phyloP scores from a whole-genome alignment of 2,888 invertebrate species.

The Bellardia pandia region DNA sequence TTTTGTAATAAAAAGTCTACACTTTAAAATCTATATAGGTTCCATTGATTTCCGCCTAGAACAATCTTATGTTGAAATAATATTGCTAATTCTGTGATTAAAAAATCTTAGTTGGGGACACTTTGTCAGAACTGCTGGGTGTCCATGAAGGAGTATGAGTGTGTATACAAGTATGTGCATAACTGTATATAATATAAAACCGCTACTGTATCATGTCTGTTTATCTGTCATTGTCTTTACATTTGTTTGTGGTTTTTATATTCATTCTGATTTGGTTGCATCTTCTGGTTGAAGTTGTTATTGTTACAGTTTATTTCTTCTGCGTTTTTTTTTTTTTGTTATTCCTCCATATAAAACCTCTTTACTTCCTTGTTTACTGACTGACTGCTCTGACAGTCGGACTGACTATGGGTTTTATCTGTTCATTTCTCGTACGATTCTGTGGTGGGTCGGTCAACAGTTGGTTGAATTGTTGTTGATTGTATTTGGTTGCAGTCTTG shows the following conservation, averaged over 20 bases:
- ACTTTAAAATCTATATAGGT: too few relatives aligned
- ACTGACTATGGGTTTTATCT: conserved; percentile 23
- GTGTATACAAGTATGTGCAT: background rate
- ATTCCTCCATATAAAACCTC: conserved; percentile 49
- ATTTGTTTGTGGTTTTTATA: conserved; percentile 70
- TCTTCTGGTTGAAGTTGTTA: conserved; percentile 37
- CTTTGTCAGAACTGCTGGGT: too few relatives aligned
- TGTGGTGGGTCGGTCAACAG: conserved; percentile 68
- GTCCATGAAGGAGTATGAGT: background rate
- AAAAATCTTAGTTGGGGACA: too few relatives aligned
- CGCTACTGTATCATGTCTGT: conserved; percentile 57
- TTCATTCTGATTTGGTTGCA: conserved; percentile 47
- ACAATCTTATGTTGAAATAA: too few relatives aligned
- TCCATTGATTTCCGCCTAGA: too few relatives aligned
- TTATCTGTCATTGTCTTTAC: conserved; percentile 71
- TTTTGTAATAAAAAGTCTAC: too few relatives aligned
- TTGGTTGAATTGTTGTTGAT: conserved; percentile 64
- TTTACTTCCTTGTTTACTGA: conserved; percentile 71
- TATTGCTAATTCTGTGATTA: too few relatives aligned
- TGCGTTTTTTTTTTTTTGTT: background rate
- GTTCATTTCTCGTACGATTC: conserved; percentile 27
- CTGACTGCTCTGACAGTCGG: conserved; percentile 46
- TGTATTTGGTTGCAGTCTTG: conserved; percentile 36
- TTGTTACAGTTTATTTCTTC: conserved; percentile 48
- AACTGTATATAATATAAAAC: conserved; percentile 20